phyloP scores from a whole-genome alignment of 2,113 vertebrate genomes.

The Hypocryptadius cinnamomeus region DNA sequence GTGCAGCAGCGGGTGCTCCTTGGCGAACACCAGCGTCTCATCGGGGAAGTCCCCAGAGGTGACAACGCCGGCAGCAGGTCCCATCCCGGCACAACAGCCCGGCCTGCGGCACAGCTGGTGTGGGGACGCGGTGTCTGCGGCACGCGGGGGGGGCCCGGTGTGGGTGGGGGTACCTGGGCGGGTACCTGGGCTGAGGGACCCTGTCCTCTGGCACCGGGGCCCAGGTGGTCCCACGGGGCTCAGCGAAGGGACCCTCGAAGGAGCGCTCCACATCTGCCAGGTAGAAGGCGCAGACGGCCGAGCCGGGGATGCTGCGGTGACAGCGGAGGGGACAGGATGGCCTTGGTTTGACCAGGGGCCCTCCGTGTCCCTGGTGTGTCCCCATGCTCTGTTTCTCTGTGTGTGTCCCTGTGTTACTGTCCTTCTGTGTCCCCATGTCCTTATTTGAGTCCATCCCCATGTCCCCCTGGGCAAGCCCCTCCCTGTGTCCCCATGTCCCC shows the following conservation, averaged over 20 bases:
- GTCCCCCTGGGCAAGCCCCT: neutral
- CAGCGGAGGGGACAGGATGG: rapidly evolving
- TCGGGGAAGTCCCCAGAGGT: conserved; percentile 88
- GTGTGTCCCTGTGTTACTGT: too few relatives aligned
- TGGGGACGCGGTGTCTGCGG: rapidly evolving
- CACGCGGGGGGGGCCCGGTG: rapidly evolving
- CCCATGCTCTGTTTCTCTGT: neutral
- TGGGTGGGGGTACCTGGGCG: neutral
- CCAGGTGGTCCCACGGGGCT: conserved; percentile 86
- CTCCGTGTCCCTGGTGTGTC: neutral
- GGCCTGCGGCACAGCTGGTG: conserved; percentile 64
- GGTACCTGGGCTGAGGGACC: conserved; percentile 86
- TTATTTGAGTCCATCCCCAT: neutral
- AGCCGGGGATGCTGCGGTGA: conserved; percentile 86
- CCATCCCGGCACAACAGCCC: conserved; percentile 84
- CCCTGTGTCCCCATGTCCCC: too few relatives aligned
- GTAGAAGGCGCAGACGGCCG: conserved; percentile 92
- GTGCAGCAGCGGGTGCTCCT: conserved; percentile 91
- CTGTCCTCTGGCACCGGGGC: conserved; percentile 83
- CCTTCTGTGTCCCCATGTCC: neutral
- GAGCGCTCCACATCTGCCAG: conserved; percentile 92
- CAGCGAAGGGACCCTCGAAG: conserved; percentile 88
- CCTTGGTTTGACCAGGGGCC: neutral
- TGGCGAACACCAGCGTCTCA: conserved; percentile 88
- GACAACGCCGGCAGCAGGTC: conserved; percentile 67